Evolutionary conservation across 92 coral and sea anemone genomes (phyloP).

Genomic region (Micromussa lordhowensis): DNA sequence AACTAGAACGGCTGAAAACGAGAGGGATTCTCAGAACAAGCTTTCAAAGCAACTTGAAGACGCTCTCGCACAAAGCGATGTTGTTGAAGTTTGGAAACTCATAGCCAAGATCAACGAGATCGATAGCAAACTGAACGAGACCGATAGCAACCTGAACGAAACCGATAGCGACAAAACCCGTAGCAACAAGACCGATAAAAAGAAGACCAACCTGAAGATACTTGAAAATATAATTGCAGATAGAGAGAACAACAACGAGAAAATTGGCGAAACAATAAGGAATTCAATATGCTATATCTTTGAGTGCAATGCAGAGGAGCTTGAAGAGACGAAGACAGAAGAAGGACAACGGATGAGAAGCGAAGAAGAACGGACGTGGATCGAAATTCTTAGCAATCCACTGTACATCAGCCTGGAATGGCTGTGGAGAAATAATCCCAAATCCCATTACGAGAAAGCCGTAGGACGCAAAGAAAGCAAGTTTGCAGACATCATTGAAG

Average conservation of each 20-base stretch:
- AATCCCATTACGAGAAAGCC: background rate
- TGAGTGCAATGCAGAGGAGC: background rate
- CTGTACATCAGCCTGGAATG: constrained; percentile 8
- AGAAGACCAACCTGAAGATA: no score
- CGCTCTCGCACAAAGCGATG: background rate
- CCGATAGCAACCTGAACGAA: no score
- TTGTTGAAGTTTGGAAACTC: background rate
- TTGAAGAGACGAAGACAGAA: background rate
- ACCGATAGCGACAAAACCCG: no score
- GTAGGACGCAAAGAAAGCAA: background rate
- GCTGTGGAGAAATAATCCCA: constrained; percentile 1
- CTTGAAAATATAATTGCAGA: background rate
- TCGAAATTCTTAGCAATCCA: background rate
- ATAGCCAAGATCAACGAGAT: background rate
- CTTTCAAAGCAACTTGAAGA: background rate
- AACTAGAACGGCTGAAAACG: background rate
- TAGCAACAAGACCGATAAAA: no score
- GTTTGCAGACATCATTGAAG: constrained; percentile 1
- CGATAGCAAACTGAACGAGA: no score
- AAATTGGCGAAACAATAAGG: background rate
- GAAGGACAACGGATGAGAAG: no score
- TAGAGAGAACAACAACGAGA: background rate
- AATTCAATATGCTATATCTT: background rate
- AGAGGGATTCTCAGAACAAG: background rate
- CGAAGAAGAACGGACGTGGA: background rate